Percentiles rank a stretch among this genome's conserved stretches.
Conservation (phyloP, 1,140 invertebrate species). For the Holotrichia oblita region DNA sequence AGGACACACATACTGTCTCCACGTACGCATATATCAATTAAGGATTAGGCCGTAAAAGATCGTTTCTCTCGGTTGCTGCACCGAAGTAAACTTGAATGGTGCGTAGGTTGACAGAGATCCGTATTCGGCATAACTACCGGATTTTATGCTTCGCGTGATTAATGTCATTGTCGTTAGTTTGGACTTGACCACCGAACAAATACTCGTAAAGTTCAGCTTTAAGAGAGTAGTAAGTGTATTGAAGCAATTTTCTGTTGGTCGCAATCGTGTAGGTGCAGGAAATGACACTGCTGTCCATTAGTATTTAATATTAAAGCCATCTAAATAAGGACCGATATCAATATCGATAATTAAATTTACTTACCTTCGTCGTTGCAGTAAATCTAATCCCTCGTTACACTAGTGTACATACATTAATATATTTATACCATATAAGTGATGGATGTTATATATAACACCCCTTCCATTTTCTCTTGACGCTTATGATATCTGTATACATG, state of each 20-base stretch:
- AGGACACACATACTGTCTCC: background rate
- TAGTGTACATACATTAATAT: too few species aligned
- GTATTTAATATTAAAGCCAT: slow-evolving; percentile 34
- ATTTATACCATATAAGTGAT: too few species aligned
- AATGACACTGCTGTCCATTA: slow-evolving; percentile 34
- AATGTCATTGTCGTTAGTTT: slow-evolving; percentile 37
- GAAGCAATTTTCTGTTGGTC: slow-evolving; percentile 26
- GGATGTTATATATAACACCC: too few species aligned
- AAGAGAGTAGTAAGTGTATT: slow-evolving; percentile 32
- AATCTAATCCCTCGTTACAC: slow-evolving; percentile 21
- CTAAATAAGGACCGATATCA: slow-evolving; percentile 36
- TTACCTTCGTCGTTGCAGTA: slow-evolving; percentile 4
- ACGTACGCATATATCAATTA: slow-evolving; percentile 20
- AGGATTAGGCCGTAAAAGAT: slow-evolving; percentile 24
- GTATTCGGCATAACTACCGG: slow-evolving; percentile 39
- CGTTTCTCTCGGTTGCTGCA: background rate
- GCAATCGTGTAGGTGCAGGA: slow-evolving; percentile 37
- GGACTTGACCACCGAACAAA: slow-evolving; percentile 37
- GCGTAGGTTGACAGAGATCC: background rate
- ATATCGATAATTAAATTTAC: slow-evolving; percentile 40
- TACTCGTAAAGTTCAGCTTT: slow-evolving; percentile 32
- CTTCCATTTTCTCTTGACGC: too few species aligned
- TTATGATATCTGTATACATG: too few species aligned
- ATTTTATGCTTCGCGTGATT: slow-evolving; percentile 38
- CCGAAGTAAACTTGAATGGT: slow-evolving; percentile 16